phyloP scores from a whole-genome alignment of 2,797 vertebrate genomes.

The Lagocephalus sceleratus region DNA sequence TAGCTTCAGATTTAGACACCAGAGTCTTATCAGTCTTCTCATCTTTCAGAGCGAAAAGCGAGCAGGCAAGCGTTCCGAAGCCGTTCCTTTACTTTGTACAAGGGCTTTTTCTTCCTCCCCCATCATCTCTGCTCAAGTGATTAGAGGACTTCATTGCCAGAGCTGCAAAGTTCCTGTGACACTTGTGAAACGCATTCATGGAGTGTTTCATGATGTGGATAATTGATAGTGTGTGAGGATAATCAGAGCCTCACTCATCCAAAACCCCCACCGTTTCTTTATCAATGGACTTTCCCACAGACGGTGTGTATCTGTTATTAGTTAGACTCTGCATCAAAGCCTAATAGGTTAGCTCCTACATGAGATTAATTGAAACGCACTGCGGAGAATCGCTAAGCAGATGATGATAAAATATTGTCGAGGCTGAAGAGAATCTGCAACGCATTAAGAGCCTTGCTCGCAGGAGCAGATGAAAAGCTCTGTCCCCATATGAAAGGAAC shows the following conservation, averaged over 20 bases:
- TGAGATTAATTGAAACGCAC: conserved; percentile 56
- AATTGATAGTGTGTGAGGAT: conserved; percentile 1
- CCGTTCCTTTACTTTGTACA: neutral
- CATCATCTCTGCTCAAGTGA: neutral
- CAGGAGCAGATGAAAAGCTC: conserved; percentile 65
- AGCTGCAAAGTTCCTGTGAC: conserved; percentile 4
- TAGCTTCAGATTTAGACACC: neutral
- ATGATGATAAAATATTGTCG: conserved; percentile 60
- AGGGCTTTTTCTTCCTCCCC: too few relatives aligned
- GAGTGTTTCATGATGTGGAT: conserved; percentile 5
- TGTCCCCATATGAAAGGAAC: conserved; percentile 48
- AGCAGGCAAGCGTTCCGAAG: conserved; percentile 5
- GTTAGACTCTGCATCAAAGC: conserved; percentile 24
- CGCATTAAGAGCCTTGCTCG: conserved; percentile 61
- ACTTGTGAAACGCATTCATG: neutral
- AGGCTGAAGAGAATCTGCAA: conserved; percentile 67
- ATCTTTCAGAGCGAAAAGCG: conserved; percentile 2
- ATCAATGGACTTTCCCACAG: conserved; percentile 3
- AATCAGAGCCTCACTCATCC: conserved; percentile 15
- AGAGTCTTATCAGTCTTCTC: conserved; percentile 7
- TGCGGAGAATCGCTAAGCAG: conserved; percentile 51
- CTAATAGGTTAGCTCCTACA: conserved; percentile 31
- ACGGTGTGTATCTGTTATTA: neutral
- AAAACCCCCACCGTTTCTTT: conserved; percentile 3
- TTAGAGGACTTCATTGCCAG: conserved; percentile 2